phyloP scores from a whole-genome alignment of 2,113 vertebrate genomes.

The Syngnathus typhle region DNA sequence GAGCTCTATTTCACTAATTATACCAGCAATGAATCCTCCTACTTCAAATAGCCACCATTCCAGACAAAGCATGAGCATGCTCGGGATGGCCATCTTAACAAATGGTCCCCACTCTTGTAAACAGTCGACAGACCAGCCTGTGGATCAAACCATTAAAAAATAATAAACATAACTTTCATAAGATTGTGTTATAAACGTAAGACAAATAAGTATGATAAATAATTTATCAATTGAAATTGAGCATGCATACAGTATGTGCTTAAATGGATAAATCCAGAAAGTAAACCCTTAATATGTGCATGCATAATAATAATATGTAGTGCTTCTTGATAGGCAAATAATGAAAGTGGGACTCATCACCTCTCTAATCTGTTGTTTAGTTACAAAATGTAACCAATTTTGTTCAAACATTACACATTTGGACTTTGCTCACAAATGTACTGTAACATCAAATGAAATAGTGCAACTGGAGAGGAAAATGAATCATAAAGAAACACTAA shows the following conservation, averaged over 20 bases:
- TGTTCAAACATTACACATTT: slow-evolving; percentile 32
- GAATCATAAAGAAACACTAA: too few relatives aligned
- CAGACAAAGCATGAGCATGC: slow-evolving; percentile 89
- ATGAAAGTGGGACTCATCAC: neutral
- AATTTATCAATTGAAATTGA: neutral
- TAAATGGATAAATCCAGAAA: neutral
- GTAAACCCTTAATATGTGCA: neutral
- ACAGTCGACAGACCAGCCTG: slow-evolving; percentile 83
- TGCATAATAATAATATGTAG: neutral
- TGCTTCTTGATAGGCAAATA: neutral
- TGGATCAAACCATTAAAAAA: neutral
- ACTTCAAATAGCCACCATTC: slow-evolving; percentile 91
- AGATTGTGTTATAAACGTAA: neutral
- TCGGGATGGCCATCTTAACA: slow-evolving; percentile 75
- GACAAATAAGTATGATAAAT: neutral
- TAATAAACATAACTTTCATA: neutral
- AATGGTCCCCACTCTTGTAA: slow-evolving; percentile 86
- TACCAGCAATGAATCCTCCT: slow-evolving; percentile 79
- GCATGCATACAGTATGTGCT: neutral
- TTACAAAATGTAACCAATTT: slow-evolving; percentile 1
- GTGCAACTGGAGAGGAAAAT: neutral
- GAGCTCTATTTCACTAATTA: slow-evolving; percentile 79
- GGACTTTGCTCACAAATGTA: neutral
- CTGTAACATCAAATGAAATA: neutral
- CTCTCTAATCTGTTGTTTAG: too few relatives aligned